Evolutionary conservation across 2,888 invertebrate species (phyloP).

Genomic region (Stomorhina lunata): DNA sequence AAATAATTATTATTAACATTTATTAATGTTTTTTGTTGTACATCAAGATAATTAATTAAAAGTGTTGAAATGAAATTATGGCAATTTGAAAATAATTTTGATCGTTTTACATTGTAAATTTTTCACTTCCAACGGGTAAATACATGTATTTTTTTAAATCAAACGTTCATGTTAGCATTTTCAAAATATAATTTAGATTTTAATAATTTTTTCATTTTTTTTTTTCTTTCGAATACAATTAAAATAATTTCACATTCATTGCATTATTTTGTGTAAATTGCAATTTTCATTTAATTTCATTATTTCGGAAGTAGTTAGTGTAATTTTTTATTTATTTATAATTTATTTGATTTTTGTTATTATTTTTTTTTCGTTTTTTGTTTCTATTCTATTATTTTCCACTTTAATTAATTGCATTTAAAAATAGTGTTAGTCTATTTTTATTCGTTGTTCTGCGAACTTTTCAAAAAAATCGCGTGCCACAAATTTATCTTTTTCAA

Average conservation of each 20-base stretch:
- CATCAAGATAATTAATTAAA: slow-evolving; percentile 19
- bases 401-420: slow-evolving; percentile 33
- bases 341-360: too few species aligned
- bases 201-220: background rate
- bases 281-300: slow-evolving; percentile 14
- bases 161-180: slow-evolving; percentile 40
- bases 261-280: slow-evolving; percentile 30
- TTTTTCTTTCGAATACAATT: background rate
- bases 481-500: slow-evolving; percentile 15
- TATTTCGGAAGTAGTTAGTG: slow-evolving; percentile 39
- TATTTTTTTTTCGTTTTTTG: background rate
- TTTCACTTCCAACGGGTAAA: slow-evolving; percentile 19
- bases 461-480: slow-evolving; percentile 45
- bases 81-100: background rate
- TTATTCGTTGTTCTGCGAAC: background rate
- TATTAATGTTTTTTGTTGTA: background rate
- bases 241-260: slow-evolving; percentile 24
- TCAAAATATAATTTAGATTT: slow-evolving; percentile 5
- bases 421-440: slow-evolving; percentile 25
- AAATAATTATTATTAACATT: slow-evolving; percentile 16
- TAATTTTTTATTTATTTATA: too few species aligned
- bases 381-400: background rate
- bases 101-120: background rate
- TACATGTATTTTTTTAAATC: too few species aligned
- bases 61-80: slow-evolving; percentile 41